phyloP scores from a whole-genome alignment of 1,140 invertebrate genomes.

The Aphaenogaster rudis region DNA sequence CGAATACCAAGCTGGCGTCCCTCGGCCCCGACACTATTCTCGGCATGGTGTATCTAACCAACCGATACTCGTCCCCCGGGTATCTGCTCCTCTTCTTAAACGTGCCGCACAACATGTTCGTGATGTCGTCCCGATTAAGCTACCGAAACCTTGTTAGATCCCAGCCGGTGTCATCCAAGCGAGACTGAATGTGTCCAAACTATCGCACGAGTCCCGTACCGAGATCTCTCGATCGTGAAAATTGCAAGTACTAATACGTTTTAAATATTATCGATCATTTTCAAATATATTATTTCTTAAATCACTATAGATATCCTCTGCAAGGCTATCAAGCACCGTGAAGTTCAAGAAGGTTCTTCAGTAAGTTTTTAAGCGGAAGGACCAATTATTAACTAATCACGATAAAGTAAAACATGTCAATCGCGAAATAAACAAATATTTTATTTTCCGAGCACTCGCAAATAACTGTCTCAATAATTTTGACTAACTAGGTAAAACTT shows the following conservation, averaged over 20 bases:
- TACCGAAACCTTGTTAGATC: slow-evolving; percentile 24
- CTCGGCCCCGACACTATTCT: slow-evolving; percentile 69
- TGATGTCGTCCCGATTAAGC: slow-evolving; percentile 1
- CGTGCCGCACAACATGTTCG: slow-evolving; percentile 82
- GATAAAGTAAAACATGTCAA: neutral
- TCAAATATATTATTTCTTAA: neutral
- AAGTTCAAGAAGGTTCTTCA: neutral
- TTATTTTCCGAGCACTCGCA: neutral
- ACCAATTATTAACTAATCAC: neutral
- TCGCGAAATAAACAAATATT: neutral
- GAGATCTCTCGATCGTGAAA: neutral
- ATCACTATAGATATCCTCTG: neutral
- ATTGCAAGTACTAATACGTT: neutral
- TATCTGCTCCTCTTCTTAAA: slow-evolving; percentile 79
- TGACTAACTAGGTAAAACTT: neutral
- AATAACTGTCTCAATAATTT: neutral
- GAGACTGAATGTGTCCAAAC: neutral
- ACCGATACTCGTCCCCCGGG: slow-evolving; percentile 81
- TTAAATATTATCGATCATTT: neutral
- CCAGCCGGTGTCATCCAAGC: slow-evolving; percentile 8
- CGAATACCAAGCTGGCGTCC: slow-evolving; percentile 63
- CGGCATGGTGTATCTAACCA: slow-evolving; percentile 76
- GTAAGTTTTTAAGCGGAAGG: neutral
- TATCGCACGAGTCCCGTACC: neutral
- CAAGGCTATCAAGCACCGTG: neutral